These are phyloP conservation scores for Pedetes capensis DNA, from an alignment of 2,113 vertebrate species.

Conservation along the genomic window DNA sequence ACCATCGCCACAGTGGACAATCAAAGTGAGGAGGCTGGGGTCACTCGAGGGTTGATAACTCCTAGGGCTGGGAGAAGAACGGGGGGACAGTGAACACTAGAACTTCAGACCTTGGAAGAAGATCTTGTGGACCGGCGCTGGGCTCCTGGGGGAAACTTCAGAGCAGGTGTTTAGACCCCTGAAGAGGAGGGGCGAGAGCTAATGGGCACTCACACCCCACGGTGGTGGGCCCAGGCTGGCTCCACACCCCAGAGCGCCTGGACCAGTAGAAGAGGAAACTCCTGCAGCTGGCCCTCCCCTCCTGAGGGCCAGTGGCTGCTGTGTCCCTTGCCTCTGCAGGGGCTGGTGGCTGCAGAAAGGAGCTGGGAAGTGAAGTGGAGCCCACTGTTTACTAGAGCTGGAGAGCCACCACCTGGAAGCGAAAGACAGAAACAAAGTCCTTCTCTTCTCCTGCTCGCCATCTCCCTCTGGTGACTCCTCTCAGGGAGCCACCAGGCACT, in stretches of 20 bases:
- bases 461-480: not conserved
- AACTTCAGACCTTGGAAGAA: not conserved
- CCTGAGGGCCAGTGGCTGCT: not conserved
- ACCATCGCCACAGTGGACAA: not conserved
- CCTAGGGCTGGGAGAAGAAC: not conserved
- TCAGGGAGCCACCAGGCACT: not conserved
- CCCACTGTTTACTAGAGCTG: not conserved
- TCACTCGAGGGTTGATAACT: not conserved
- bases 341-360: not conserved
- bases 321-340: not conserved
- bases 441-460: not conserved
- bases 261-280: not conserved
- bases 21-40: not conserved
- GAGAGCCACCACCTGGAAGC: not conserved
- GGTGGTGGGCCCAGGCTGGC: not conserved
- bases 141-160: not conserved
- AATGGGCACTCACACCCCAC: not conserved
- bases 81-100: not conserved
- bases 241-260: not conserved
- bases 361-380: not conserved
- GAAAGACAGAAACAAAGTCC: not conserved
- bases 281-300: fast-evolving
- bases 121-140: not conserved
- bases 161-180: not conserved
- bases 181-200: not conserved